Conservation (phyloP, 1,140 invertebrate species). For the Micrasema longulum region DNA sequence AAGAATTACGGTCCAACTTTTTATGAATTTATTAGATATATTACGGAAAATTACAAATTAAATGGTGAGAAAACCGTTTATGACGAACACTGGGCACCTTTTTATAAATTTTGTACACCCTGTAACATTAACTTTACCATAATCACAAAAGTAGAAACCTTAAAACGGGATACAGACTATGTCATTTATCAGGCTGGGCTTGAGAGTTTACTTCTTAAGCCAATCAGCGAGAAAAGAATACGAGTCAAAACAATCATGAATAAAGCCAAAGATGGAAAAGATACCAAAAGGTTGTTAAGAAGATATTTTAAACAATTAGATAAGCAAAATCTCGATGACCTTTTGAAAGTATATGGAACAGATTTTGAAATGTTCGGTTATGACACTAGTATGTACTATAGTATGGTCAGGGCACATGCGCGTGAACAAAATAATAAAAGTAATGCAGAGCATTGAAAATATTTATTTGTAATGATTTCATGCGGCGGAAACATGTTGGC, state of each 20-base stretch:
- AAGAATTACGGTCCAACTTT: slow-evolving; percentile 72
- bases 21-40: slow-evolving; percentile 77
- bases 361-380: slow-evolving; percentile 81
- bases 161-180: slow-evolving; percentile 76
- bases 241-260: slow-evolving; percentile 67
- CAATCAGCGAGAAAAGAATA: slow-evolving; percentile 66
- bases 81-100: slow-evolving; percentile 82
- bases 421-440: too few species aligned
- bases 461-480: too few species aligned
- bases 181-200: slow-evolving; percentile 73
- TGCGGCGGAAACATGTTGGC: too few species aligned
- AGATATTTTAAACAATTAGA: slow-evolving; percentile 75
- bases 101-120: slow-evolving; percentile 79
- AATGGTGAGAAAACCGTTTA: slow-evolving; percentile 61
- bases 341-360: slow-evolving; percentile 78
- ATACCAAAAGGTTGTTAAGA: slow-evolving; percentile 68
- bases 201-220: slow-evolving; percentile 68
- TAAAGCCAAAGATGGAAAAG: slow-evolving; percentile 67
- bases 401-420: slow-evolving; percentile 68
- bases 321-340: slow-evolving; percentile 69
- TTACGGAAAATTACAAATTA: slow-evolving; percentile 66
- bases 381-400: slow-evolving; percentile 68
- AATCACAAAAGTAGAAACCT: slow-evolving; percentile 77
- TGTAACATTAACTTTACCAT: slow-evolving; percentile 77
- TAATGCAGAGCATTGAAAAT: too few species aligned